phyloP scores from a whole-genome alignment of 2,888 invertebrate genomes.

The Hybos culiciformis region DNA sequence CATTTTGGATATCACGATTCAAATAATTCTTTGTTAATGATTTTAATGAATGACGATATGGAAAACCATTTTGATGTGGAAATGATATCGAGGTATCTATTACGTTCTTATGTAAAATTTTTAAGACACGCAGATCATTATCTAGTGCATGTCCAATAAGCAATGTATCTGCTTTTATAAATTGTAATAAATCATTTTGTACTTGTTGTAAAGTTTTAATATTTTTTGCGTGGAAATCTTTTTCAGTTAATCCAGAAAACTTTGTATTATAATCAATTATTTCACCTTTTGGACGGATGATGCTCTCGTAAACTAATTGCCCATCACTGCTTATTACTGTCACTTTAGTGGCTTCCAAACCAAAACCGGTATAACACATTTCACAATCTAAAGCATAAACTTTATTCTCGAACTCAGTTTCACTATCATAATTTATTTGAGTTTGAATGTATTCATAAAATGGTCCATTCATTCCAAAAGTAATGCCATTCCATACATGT shows the following conservation, averaged over 20 bases:
- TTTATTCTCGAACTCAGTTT: constrained; percentile 5
- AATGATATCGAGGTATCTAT: constrained; percentile 85
- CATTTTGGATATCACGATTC: constrained; percentile 66
- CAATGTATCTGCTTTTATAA: constrained; percentile 71
- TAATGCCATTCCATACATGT: constrained; percentile 68
- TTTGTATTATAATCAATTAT: constrained; percentile 91
- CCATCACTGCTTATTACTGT: constrained; percentile 68
- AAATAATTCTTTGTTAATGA: constrained; percentile 59
- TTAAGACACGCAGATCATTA: constrained; percentile 79
- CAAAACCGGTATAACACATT: constrained; percentile 85
- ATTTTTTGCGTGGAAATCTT: constrained; percentile 46
- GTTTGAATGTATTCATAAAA: constrained; percentile 50
- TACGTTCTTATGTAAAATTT: constrained; percentile 66
- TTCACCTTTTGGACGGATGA: constrained; percentile 66
- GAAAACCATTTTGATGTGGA: constrained; percentile 73
- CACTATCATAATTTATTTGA: constrained; percentile 19
- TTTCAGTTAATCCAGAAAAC: constrained; percentile 79
- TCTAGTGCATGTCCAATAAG: constrained; percentile 92
- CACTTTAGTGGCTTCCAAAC: constrained; percentile 76
- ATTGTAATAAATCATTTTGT: constrained; percentile 69
- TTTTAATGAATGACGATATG: constrained; percentile 69
- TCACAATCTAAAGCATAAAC: constrained; percentile 90
- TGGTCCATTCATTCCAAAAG: constrained; percentile 59
- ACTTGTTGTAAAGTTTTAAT: constrained; percentile 61
- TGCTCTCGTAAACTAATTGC: constrained; percentile 63